These are phyloP conservation scores for Limosa lapponica DNA, from an alignment of 2,797 vertebrate genomes.

Conservation along the genomic window DNA sequence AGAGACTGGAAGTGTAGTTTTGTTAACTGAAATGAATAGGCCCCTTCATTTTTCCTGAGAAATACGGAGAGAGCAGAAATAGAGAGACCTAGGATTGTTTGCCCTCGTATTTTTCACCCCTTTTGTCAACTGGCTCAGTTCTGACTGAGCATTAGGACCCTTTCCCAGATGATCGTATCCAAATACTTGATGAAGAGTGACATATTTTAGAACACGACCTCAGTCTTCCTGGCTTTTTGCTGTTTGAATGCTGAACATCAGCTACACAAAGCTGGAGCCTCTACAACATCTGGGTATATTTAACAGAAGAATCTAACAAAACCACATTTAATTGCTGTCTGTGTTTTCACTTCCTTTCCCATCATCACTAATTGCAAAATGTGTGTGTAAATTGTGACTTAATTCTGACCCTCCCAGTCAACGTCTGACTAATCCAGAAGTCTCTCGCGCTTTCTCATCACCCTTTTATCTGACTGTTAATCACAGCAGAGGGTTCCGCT, in stretches of 20 bases:
- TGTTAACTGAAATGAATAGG: background rate
- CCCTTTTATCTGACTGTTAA: background rate
- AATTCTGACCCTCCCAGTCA: conserved; percentile 36
- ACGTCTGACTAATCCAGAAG: conserved; percentile 16
- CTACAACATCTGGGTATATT: conserved; percentile 24
- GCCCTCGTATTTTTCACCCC: background rate
- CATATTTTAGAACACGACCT: background rate
- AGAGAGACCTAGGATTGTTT: background rate
- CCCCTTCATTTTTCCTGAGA: background rate
- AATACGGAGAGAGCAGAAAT: background rate
- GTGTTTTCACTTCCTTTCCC: conserved; percentile 55
- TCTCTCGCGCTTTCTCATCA: background rate
- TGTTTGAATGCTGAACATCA: background rate
- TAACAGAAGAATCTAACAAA: conserved; percentile 44
- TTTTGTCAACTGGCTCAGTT: background rate
- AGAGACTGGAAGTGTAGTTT: background rate
- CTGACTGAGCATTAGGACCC: background rate
- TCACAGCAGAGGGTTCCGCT: background rate
- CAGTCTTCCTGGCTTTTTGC: background rate
- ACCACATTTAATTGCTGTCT: conserved; percentile 45
- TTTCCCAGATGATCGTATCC: background rate
- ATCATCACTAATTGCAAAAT: conserved; percentile 52
- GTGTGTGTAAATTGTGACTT: conserved; percentile 13
- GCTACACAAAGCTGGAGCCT: background rate
- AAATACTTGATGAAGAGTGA: background rate